Evolutionary conservation across 2,797 vertebrate genomes (phyloP).

Genomic region (Myoxocephalus aenaeus): DNA sequence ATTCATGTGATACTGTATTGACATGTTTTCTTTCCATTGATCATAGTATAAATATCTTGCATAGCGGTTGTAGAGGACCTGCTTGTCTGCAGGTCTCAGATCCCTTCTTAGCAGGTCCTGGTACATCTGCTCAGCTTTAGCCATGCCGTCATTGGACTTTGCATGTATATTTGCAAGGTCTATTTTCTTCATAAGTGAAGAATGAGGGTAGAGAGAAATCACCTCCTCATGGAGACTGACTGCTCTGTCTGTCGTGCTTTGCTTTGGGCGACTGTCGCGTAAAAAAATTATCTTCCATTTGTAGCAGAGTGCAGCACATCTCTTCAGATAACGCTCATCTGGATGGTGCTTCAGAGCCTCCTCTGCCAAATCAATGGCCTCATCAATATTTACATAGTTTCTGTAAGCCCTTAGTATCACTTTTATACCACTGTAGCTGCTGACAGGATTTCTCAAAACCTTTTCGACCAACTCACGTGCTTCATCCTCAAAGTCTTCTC

Average conservation of each 20-base stretch:
- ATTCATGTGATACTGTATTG: slow-evolving; percentile 29
- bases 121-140: slow-evolving; percentile 42
- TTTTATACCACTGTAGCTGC: slow-evolving; percentile 63
- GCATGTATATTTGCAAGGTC: slow-evolving; percentile 36
- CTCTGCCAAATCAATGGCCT: too few species aligned
- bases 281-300: too few species aligned
- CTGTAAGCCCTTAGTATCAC: slow-evolving; percentile 42
- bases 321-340: too few species aligned
- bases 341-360: too few species aligned
- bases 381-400: too few species aligned
- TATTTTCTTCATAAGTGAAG: slow-evolving; percentile 5
- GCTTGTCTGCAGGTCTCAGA: slow-evolving; percentile 43
- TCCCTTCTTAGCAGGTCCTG: slow-evolving; percentile 27
- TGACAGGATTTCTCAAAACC: slow-evolving; percentile 51
- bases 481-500: slow-evolving; percentile 9
- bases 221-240: too few species aligned
- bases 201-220: too few species aligned
- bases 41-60: slow-evolving; percentile 18
- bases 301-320: too few species aligned
- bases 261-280: too few species aligned
- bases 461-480: slow-evolving; percentile 29
- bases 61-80: slow-evolving; percentile 53
- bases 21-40: rapidly evolving
- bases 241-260: too few species aligned
- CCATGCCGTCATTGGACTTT: background rate